Base-by-base conservation (phyloP, 1,140 invertebrate species). In the Globodera rostochiensis region DNA sequence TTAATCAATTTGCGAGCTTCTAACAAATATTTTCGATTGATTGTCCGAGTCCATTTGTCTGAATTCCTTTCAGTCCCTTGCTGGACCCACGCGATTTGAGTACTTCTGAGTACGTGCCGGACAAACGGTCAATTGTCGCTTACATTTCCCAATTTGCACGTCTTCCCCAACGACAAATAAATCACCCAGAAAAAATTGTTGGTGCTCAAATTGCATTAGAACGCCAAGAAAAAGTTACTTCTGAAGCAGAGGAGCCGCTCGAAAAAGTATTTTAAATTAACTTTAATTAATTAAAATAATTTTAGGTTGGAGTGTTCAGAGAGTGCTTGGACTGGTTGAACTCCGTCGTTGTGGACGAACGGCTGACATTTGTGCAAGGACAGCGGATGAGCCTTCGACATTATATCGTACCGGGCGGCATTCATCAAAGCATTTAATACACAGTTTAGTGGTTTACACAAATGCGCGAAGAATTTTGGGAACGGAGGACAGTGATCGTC, bases 101-200 rank as follows among this genome's bases (percentile, higher is more conserved):
- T 91, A 96, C 98, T 15, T 94, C 95, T 19, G 94, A 95, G 88
- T 49, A 69, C 11, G 49, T 67, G n/a, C 97, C 97, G 9, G 97
- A 99, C 91, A 97, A 99, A 90, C 95, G 96, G 91, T 98, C 96
- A 53, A 95, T 99, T 83, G 98, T 99, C 96, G 99, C 97, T 49
- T 99, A 99, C 91, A 96, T 99, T 67, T 96, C 97, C 60, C 96
- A 98, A 91, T 99, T 98, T 91, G 92, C 98, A n/a, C 49, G 84
- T 47, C 80, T 84, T 53, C 71, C 83, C 45, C 78, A 81, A 74
- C 57, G 19, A 6, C 25, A 8, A 36, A 45, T n/a, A 7, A 77
- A 8, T 13, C 25, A 75, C 15, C 57, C 19, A 47, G 19, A 46
- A 19, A 73, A 66, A 77, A 50, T 73, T 46, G 6, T 8, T 25